phyloP scores from a whole-genome alignment of 2,888 invertebrate species.

The Heliconius sara region DNA sequence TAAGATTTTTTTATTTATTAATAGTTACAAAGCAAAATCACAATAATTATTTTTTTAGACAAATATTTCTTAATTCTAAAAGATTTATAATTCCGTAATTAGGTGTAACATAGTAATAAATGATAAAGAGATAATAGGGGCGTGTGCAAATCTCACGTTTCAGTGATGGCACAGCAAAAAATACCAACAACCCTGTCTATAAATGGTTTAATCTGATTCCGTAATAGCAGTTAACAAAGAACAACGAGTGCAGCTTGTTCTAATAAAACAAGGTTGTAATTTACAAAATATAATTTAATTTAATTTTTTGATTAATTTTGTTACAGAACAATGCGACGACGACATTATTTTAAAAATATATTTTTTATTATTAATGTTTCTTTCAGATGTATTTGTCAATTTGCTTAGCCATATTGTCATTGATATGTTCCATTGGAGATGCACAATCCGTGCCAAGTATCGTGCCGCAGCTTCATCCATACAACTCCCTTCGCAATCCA shows the following conservation, averaged over 20 bases:
- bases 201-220: conserved; percentile 76
- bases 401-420: conserved; percentile 29
- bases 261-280: conserved; percentile 52
- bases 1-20: too few species aligned
- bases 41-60: conserved; percentile 56
- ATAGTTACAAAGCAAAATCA: not conserved
- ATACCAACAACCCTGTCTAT: conserved; percentile 73
- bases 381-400: conserved; percentile 56
- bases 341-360: not conserved
- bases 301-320: not conserved
- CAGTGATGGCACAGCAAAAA: conserved; percentile 76
- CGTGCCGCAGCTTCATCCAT: conserved; percentile 49
- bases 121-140: conserved; percentile 62
- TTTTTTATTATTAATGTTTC: not conserved
- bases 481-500: conserved; percentile 52
- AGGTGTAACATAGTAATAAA: conserved; percentile 65
- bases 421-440: conserved; percentile 35
- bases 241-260: conserved; percentile 64
- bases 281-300: not conserved
- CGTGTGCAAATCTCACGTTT: conserved; percentile 75
- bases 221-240: conserved; percentile 69
- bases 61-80: conserved; percentile 68
- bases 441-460: conserved; percentile 37
- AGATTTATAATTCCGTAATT: conserved; percentile 60
- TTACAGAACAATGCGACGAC: not conserved